Conservation (phyloP, 2,888 invertebrate genomes). For the Plebejus argus region DNA sequence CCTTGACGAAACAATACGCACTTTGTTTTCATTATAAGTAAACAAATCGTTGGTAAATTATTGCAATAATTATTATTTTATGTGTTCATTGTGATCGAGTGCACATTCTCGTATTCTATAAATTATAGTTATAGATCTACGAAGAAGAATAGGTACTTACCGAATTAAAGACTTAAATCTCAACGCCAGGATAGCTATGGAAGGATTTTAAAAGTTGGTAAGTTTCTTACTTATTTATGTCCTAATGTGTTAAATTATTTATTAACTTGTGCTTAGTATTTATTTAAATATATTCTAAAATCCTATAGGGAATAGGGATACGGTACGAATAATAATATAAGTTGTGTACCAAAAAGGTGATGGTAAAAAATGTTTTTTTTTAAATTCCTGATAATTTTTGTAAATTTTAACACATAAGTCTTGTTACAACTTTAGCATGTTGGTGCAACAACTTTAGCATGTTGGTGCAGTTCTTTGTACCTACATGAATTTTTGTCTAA, state of each 20-base stretch:
- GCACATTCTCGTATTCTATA: slow-evolving; percentile 8
- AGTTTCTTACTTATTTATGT: neutral
- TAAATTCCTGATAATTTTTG: no score
- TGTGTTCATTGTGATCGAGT: neutral
- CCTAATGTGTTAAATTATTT: neutral
- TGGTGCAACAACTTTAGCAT: no score
- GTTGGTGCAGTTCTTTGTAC: no score
- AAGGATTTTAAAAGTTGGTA: neutral
- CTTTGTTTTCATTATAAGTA: slow-evolving; percentile 1
- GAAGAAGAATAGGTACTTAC: neutral
- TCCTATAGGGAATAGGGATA: neutral
- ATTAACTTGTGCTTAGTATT: neutral
- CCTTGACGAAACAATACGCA: neutral
- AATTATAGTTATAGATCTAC: neutral
- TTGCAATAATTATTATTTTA: neutral
- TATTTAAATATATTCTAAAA: neutral
- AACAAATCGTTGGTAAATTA: neutral
- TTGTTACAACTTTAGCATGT: no score
- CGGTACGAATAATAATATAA: neutral
- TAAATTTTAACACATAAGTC: no score
- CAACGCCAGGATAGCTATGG: neutral
- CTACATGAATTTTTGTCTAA: no score
- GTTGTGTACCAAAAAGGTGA: neutral
- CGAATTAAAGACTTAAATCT: neutral
- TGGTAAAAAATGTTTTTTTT: neutral